Conservation (phyloP, 2,888 invertebrate genomes). For the Chloromyia formosa region DNA sequence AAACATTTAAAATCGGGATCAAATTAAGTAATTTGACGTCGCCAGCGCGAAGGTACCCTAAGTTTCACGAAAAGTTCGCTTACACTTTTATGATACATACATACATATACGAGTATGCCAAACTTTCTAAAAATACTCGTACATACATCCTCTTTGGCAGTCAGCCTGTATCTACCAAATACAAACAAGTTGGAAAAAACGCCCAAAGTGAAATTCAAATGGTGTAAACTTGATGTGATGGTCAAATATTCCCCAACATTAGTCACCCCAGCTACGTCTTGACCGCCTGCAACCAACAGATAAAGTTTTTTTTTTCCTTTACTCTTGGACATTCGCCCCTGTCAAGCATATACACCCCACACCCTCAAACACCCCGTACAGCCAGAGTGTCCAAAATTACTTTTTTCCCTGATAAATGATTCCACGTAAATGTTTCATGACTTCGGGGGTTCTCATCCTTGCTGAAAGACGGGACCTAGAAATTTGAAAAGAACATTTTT, state of each 20-base stretch:
- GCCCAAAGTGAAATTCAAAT: constrained; percentile 10
- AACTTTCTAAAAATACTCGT: too few species aligned
- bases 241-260: neutral
- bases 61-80: too few species aligned
- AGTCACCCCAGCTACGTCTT: neutral
- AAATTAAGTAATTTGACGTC: too few species aligned
- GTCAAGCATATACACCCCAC: neutral
- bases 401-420: constrained; percentile 50
- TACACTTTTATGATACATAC: too few species aligned
- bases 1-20: too few species aligned
- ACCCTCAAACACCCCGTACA: too few species aligned
- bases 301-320: neutral
- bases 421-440: constrained; percentile 49
- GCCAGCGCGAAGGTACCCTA: too few species aligned
- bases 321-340: neutral
- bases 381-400: constrained; percentile 41
- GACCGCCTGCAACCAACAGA: constrained; percentile 1
- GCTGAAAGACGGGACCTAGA: neutral
- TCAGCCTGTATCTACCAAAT: too few species aligned
- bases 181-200: neutral
- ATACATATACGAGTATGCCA: too few species aligned
- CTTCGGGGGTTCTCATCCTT: constrained; percentile 32
- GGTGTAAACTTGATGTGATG: neutral
- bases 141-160: too few species aligned
- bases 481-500: constrained; percentile 1